Base-by-base conservation (phyloP, 2,113 vertebrate species). In the Ceyx margarethae region DNA sequence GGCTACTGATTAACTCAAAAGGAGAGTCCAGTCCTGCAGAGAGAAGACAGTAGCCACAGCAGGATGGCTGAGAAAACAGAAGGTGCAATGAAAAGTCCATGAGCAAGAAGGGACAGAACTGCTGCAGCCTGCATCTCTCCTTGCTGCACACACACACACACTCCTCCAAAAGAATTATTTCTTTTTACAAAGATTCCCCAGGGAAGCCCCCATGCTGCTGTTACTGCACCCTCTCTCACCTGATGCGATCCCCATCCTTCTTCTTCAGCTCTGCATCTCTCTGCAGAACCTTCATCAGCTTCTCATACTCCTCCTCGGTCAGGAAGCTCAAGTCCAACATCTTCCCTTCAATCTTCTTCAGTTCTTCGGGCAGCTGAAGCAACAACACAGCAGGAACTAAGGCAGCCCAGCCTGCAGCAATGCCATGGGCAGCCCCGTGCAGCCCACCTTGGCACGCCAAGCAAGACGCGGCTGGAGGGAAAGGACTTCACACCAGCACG, bases 281-380 rank as follows among this genome's bases (percentile, higher is more conserved):
- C 92, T 97, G 97, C 69, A 97, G 93, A 78, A 97, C 97, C 72
- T 95, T 95, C 94, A 97, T 91, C 73, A 97, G 94, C 57, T 96
- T 93, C 37, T 96, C 94, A 85, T 97, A 97, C 61, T 97, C 97
- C 65, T 97, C 97, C 10, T 97, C 97, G 0, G 96, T 97, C 80
- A 97, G 82, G 79, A 97, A 97, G 81, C 96, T 97, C 88, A 97
- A 95, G 92, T 97, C 97, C 95, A 97, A 57, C 96, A 97, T 96
- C 73, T 94, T 97, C 35, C 57, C 85, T 23, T 54, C 40, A 26
- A 16, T n/a, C 15, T 66, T 88, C 73, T 87, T 85, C 94, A 56
- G 56, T 43, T 87, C 54, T 65, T 93, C 91, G 85, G 81, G 8
- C 33, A 85, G 61, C 62, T 83, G 19, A 51, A 68, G 60, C 13